These are phyloP conservation scores for Yponomeuta sedellus DNA, from an alignment of 2,888 invertebrate genomes.

Conservation along the genomic window DNA sequence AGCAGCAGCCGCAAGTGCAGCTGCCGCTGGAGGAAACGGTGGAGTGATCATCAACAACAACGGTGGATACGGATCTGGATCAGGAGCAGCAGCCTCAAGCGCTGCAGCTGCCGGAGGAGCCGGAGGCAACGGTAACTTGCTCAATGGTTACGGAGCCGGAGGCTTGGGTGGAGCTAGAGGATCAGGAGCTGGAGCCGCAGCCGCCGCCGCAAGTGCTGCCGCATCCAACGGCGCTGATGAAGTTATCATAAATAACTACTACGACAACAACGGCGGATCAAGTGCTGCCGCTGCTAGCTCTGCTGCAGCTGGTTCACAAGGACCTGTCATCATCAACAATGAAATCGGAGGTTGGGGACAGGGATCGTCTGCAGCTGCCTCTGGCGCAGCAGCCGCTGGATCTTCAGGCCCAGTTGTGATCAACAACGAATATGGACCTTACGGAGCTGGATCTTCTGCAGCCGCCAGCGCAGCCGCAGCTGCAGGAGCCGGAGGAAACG, in stretches of 20 bases:
- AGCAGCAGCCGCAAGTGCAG: slow-evolving; percentile 4
- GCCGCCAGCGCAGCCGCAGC: too few species aligned
- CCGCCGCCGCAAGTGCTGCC: too few species aligned
- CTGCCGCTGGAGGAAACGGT: slow-evolving; percentile 15
- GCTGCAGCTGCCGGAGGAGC: slow-evolving; percentile 42
- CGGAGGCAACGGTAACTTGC: background rate
- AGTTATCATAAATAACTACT: background rate
- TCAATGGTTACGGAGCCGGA: too few species aligned
- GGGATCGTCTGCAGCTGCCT: background rate
- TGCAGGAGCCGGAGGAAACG: background rate
- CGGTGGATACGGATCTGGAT: slow-evolving; percentile 16
- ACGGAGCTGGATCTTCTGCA: background rate
- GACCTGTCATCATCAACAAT: background rate
- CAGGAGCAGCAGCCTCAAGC: slow-evolving; percentile 26
- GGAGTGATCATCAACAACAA: slow-evolving; percentile 1
- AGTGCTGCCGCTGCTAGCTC: background rate
- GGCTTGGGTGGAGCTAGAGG: too few species aligned
- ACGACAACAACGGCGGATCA: background rate
- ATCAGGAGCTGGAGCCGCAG: background rate
- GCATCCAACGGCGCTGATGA: too few species aligned
- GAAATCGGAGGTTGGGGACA: slow-evolving; percentile 7
- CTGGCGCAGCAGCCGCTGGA: background rate
- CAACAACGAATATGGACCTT: background rate
- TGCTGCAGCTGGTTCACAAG: background rate
- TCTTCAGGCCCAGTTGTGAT: background rate